These are phyloP conservation scores for Microtus richardsoni DNA, from an alignment of 2,113 vertebrate species.

Conservation along the genomic window DNA sequence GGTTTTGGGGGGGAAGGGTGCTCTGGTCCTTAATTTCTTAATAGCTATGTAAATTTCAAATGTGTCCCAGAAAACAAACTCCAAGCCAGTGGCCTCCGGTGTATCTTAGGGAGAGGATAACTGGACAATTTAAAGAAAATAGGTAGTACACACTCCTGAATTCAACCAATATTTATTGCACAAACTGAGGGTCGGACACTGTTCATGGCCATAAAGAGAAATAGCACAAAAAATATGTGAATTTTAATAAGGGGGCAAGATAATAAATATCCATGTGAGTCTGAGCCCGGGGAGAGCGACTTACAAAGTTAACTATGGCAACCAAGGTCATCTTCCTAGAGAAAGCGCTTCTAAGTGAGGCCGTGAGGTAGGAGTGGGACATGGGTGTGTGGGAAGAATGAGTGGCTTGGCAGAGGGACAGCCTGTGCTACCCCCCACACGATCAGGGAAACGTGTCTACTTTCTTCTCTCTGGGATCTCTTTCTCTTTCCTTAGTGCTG, in stretches of 20 bases:
- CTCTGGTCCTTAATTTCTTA: background rate
- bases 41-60: background rate
- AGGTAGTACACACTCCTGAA: background rate
- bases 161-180: background rate
- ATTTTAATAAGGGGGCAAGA: background rate
- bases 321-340: background rate
- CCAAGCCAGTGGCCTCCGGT: background rate
- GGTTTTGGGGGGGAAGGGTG: background rate
- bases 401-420: background rate
- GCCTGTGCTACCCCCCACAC: background rate
- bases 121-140: background rate
- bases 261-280: background rate
- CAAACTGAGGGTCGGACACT: background rate
- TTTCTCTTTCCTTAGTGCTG: background rate
- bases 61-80: background rate
- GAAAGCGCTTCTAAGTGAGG: background rate
- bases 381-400: background rate
- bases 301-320: background rate
- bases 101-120: background rate
- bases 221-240: background rate
- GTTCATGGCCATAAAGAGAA: background rate
- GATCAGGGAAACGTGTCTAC: background rate
- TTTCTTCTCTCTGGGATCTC: background rate
- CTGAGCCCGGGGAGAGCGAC: background rate
- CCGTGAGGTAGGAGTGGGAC: background rate